Evolutionary conservation across 2,113 vertebrate genomes (phyloP).

Genomic region (Percina caprodes): DNA sequence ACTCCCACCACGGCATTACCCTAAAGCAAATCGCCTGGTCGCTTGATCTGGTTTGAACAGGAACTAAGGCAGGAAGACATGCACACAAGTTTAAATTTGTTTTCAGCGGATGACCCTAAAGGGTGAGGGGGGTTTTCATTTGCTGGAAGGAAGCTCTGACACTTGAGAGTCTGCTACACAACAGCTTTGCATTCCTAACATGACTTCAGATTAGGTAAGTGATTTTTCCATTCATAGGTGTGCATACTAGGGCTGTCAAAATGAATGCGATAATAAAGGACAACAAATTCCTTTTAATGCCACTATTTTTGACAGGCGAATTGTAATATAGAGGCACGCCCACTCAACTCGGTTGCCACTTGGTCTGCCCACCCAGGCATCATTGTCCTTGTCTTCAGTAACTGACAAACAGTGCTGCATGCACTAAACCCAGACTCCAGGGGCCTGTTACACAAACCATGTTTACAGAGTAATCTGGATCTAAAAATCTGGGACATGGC

Average conservation of each 20-base stretch:
- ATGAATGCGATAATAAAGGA: no score
- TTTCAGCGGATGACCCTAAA: background rate
- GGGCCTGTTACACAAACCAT: background rate
- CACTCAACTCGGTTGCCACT: background rate
- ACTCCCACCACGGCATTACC: no score
- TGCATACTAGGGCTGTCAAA: background rate
- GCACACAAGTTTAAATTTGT: background rate
- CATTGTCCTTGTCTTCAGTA: background rate
- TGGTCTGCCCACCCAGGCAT: background rate
- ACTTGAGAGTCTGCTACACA: background rate
- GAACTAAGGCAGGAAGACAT: background rate
- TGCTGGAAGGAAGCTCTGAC: background rate
- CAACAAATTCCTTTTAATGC: no score
- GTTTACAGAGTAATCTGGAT: background rate
- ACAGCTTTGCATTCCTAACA: constrained; percentile 12
- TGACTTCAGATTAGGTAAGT: constrained; percentile 9
- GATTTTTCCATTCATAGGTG: background rate
- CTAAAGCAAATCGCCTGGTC: no score
- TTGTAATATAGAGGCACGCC: background rate
- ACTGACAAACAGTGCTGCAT: background rate
- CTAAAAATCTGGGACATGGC: background rate
- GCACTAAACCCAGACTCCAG: background rate
- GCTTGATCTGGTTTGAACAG: no score
- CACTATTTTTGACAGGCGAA: no score
- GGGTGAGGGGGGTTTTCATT: background rate